These are phyloP conservation scores for Listrodromus nycthemerus DNA, from an alignment of 2,888 invertebrate species.

Conservation along the genomic window DNA sequence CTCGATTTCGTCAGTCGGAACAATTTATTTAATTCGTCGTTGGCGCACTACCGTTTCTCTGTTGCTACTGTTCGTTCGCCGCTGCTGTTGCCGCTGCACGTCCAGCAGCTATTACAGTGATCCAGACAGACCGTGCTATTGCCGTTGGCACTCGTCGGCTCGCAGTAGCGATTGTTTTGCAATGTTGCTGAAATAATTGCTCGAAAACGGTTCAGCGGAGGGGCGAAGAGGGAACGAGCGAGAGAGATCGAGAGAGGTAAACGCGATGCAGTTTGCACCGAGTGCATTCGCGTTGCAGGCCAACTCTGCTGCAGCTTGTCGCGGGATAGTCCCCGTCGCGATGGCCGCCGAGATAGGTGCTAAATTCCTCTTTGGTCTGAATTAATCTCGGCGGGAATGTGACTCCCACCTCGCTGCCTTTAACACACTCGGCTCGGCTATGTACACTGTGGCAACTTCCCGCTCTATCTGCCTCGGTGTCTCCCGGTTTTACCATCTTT, in stretches of 20 bases:
- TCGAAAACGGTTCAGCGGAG: constrained; percentile 77
- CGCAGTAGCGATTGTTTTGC: constrained; percentile 80
- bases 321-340: constrained; percentile 61
- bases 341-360: constrained; percentile 80
- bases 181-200: constrained; percentile 83
- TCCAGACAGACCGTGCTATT: constrained; percentile 59
- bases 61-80: constrained; percentile 11
- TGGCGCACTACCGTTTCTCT: constrained; percentile 52
- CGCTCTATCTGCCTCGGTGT: constrained; percentile 25
- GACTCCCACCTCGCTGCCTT: constrained; percentile 74
- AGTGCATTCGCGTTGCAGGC: constrained; percentile 49
- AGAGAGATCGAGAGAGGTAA: constrained; percentile 9
- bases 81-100: constrained; percentile 53
- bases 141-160: constrained; percentile 57
- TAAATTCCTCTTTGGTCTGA: constrained; percentile 83
- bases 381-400: constrained; percentile 83
- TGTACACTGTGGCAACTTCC: constrained; percentile 41
- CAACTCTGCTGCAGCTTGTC: constrained; percentile 42
- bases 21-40: constrained; percentile 75
- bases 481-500: constrained; percentile 24
- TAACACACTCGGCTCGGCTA: constrained; percentile 55
- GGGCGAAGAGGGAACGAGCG: constrained; percentile 1
- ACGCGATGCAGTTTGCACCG: constrained; percentile 58
- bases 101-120: constrained; percentile 67
- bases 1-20: constrained; percentile 74